Evolutionary conservation across 2,113 vertebrate genomes (phyloP), one percentile per base, ranked within the genome.

Genomic region (Sinocyclocheilus maitianheensis): DNA sequence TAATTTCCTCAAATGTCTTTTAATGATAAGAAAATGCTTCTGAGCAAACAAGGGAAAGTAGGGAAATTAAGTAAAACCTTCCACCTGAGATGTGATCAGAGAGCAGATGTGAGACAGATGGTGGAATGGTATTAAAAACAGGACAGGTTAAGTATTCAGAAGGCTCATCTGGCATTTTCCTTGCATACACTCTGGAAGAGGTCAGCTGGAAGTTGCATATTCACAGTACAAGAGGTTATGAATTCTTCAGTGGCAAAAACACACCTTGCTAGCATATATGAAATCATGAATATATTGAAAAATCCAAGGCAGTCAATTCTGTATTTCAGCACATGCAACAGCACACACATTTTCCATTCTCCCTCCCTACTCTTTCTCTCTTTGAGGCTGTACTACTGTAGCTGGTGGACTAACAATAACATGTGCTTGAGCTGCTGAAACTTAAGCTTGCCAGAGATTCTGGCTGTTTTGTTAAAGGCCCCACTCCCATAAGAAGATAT

Each of bases 401-500:
- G 86, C 86, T 91, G 60, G 43, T 90, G 85, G 84, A 90, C 80
- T 84, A 88, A 91, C 84, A 91, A 77, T 91, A 92, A 90, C 92
- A 92, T 90, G 91, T 88, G 90, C 89, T 78, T 76, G 91, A 92
- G 37, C 69, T 43, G 37, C 20, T 72, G 37, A 72, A 93, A 90
- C 90, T 75, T 67, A 91, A 90, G 90, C 91, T 91, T 92, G 91
- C 90, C 90, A 94, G 89, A 91, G 87, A 92, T 92, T 88, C 91
- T 85, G 89, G 90, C 87, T 86, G 85, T 78, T 91, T 88, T 84
- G 8, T 72, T 72, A 86, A 88, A 81, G 46, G 1, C 79, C 89
- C 91, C 89, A 26, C 88, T 90, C 90, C 84, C 72, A 30, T 30
- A 30, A 30, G 30, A 30, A 30, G 30, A 30, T 30, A 30, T 30